A percentile compares a stretch with the other conserved stretches of the same genome.
Evolutionary conservation across 2,888 invertebrate species (phyloP).

Genomic region (Nymphalis c-album): DNA sequence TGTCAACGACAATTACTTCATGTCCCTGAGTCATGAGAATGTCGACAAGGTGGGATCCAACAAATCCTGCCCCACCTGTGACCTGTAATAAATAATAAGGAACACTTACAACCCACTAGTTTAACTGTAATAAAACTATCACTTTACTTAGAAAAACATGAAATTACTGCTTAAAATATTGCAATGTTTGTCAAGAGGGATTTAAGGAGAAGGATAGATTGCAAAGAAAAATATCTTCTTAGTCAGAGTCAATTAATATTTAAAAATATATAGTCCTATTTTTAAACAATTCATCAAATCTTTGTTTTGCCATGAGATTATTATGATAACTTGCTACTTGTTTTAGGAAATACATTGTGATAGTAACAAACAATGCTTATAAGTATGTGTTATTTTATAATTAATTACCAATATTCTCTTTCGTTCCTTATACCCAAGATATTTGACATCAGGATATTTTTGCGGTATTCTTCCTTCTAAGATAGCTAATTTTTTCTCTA

Average conservation of each 20-base stretch:
- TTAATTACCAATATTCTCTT: constrained; percentile 91
- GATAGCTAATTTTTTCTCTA: constrained; percentile 87
- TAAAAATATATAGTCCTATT: no score
- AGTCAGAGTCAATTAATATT: no score
- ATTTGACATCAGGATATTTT: constrained; percentile 94
- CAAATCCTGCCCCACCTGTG: constrained; percentile 98
- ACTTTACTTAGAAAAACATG: background rate
- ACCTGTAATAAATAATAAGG: constrained; percentile 77
- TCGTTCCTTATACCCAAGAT: constrained; percentile 94
- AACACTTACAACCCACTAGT: background rate
- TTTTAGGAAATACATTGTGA: no score
- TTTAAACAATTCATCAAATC: no score
- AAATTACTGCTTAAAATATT: no score
- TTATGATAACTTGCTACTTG: no score
- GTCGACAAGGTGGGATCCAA: constrained; percentile 99
- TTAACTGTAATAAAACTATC: background rate
- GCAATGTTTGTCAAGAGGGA: no score
- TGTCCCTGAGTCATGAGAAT: constrained; percentile 96
- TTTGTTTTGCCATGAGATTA: no score
- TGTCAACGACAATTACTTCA: constrained; percentile 98
- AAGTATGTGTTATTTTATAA: background rate
- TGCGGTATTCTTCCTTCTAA: constrained; percentile 89
- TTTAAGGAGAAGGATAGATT: no score
- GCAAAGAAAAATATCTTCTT: no score
- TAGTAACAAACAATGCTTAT: no score